phyloP scores from a whole-genome alignment of 2,113 vertebrate genomes.

The rabbit (Oryctolagus cuniculus) region mOryCun1.1 NC_091435.1:94153501-94154000 shows the following conservation, averaged over 20 bases:
- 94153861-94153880: not conserved
- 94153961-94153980: not conserved
- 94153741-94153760: not conserved
- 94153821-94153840: not conserved
- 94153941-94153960: not conserved
- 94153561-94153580: not conserved
- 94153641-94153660: not conserved
- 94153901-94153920: not conserved
- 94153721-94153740: not conserved
- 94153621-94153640: not conserved
- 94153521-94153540: not conserved
- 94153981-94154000: not conserved
- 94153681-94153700: not conserved
- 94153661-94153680: not conserved
- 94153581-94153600: not conserved
- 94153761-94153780: not conserved
- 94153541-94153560: no score
- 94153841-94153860: not conserved
- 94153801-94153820: constrained; percentile 8
- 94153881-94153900: not conserved
- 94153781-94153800: not conserved
- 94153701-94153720: not conserved
- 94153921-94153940: not conserved
- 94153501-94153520: not conserved
- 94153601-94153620: constrained; percentile 21